These are phyloP conservation scores for Tokudaia tokunoshimensis DNA, from an alignment of 2,797 vertebrate genomes.

Conservation along the genomic window DNA sequence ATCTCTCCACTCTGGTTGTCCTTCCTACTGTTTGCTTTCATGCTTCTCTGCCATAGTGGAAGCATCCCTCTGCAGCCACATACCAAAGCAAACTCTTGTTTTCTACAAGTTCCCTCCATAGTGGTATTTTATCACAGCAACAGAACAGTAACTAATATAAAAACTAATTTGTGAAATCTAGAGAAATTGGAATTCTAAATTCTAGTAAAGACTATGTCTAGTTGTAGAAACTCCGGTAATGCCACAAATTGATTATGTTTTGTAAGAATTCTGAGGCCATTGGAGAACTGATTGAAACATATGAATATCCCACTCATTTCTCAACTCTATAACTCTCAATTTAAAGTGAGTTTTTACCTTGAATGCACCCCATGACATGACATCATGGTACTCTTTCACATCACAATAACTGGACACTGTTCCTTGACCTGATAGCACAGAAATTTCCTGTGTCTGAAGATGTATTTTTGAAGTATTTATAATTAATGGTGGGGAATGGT, in stretches of 20 bases:
- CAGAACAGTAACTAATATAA: not conserved
- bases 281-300: not conserved
- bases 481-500: not conserved
- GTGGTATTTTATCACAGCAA: not conserved
- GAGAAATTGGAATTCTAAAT: not conserved
- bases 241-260: not conserved
- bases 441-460: not conserved
- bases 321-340: not conserved
- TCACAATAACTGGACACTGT: not conserved
- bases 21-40: not conserved
- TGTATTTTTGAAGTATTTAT: not conserved
- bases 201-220: not conserved
- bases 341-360: not conserved
- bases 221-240: not conserved
- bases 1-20: not conserved
- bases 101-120: not conserved
- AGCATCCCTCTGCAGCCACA: not conserved
- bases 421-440: not conserved
- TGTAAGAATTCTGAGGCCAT: not conserved
- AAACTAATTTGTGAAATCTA: not conserved
- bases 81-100: no score
- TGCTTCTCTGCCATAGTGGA: not conserved
- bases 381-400: not conserved
- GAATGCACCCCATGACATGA: not conserved
- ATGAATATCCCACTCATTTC: not conserved